Conservation (phyloP, 1,140 invertebrate species). For the Heliconius nattereri region DNA sequence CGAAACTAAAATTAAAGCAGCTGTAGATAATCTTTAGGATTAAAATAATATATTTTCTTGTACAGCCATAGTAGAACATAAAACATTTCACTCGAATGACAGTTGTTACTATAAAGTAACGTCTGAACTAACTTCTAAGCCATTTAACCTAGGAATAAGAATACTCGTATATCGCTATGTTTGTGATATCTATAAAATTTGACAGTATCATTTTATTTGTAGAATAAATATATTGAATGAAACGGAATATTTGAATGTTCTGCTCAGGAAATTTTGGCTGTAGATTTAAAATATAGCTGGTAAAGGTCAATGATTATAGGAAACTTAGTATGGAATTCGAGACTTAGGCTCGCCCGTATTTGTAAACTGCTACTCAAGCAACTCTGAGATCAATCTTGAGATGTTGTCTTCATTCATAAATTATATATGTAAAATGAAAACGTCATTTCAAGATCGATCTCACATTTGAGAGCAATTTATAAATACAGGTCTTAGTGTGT, state of each 20-base stretch:
- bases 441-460: too few species aligned
- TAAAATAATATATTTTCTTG: background rate
- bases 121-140: slow-evolving; percentile 30
- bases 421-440: too few species aligned
- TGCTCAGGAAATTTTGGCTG: too few species aligned
- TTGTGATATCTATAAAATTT: slow-evolving; percentile 32
- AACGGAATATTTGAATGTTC: background rate
- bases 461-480: too few species aligned
- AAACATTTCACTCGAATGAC: slow-evolving; percentile 8
- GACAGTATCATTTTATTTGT: slow-evolving; percentile 10
- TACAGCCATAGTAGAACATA: background rate
- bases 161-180: slow-evolving; percentile 24
- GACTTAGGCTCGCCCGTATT: too few species aligned
- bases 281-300: too few species aligned
- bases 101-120: slow-evolving; percentile 20
- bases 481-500: too few species aligned
- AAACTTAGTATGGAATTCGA: too few species aligned
- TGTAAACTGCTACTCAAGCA: too few species aligned
- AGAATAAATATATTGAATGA: background rate
- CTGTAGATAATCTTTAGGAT: background rate
- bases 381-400: too few species aligned
- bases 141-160: slow-evolving; percentile 33
- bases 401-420: too few species aligned
- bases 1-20: background rate
- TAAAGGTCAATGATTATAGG: too few species aligned